Percentiles rank a stretch among this genome's conserved stretches.
phyloP scores from a whole-genome alignment of 1,140 invertebrate species.

The Ptiloglossa arizonensis region DNA sequence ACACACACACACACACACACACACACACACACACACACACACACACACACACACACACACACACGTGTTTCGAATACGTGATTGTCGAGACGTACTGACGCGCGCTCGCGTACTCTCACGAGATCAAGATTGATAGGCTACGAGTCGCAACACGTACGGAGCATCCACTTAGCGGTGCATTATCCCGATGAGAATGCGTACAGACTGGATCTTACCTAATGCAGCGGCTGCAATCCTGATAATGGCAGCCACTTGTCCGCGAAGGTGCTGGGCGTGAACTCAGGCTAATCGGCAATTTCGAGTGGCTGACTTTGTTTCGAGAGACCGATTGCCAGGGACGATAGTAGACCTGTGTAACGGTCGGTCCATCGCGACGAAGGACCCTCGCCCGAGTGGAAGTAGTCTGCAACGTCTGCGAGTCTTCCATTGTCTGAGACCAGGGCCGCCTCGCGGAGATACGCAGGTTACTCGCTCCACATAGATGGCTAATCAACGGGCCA shows the following conservation, averaged over 20 bases:
- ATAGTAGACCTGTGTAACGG: background rate
- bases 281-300: conserved; percentile 36
- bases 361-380: background rate
- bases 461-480: too few species aligned
- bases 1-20: too few species aligned
- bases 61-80: conserved; percentile 21
- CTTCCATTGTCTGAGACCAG: background rate
- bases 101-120: conserved; percentile 21
- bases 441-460: too few species aligned
- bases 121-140: conserved; percentile 76
- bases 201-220: conserved; percentile 64
- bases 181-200: conserved; percentile 76
- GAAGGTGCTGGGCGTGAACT: conserved; percentile 17
- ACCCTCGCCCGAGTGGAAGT: background rate
- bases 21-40: too few species aligned
- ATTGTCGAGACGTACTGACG: background rate
- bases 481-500: too few species aligned
- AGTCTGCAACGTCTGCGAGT: background rate
- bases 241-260: conserved; percentile 61
- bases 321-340: background rate
- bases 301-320: background rate
- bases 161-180: conserved; percentile 77
- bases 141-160: conserved; percentile 65
- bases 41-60: too few species aligned
- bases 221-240: conserved; percentile 66